A percentile compares a stretch with the other conserved stretches of the same genome.
These are phyloP conservation scores for Xyrichtys novacula DNA, from an alignment of 2,797 vertebrate genomes.

Conservation along the genomic window DNA sequence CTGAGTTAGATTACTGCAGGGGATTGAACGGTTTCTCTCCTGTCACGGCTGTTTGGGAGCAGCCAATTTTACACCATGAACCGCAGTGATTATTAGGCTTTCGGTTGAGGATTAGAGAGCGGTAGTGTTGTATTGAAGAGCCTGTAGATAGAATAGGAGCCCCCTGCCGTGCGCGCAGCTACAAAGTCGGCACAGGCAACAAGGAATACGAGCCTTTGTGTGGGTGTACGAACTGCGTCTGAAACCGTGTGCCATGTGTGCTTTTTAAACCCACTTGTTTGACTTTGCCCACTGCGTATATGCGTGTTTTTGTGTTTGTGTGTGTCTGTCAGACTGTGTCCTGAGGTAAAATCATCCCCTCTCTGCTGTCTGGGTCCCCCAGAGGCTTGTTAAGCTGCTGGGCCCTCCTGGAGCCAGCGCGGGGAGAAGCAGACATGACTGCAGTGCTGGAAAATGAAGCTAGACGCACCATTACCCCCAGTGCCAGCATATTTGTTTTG, in stretches of 20 bases:
- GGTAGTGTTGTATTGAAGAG: conserved; percentile 43
- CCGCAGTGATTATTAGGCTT: conserved; percentile 61
- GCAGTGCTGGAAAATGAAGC: conserved; percentile 78
- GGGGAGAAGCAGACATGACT: conserved; percentile 73
- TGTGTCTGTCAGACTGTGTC: conserved; percentile 66
- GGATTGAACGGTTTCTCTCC: conserved; percentile 42
- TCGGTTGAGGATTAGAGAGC: conserved; percentile 59
- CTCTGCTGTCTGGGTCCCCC: conserved; percentile 70
- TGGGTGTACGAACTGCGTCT: conserved; percentile 70
- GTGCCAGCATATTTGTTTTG: conserved; percentile 78
- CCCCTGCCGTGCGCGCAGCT: conserved; percentile 51
- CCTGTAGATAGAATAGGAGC: conserved; percentile 33
- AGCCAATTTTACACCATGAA: conserved; percentile 48
- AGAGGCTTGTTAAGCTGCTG: conserved; percentile 80
- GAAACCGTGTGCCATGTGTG: conserved; percentile 65
- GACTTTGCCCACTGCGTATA: conserved; percentile 50
- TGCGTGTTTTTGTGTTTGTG: background rate
- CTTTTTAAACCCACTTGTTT: conserved; percentile 78
- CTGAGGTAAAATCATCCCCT: conserved; percentile 76
- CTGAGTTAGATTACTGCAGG: conserved; percentile 48
- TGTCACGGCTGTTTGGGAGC: conserved; percentile 52
- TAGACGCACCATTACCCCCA: conserved; percentile 73
- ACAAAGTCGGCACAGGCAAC: conserved; percentile 52
- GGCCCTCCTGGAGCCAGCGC: conserved; percentile 69
- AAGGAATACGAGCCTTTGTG: conserved; percentile 54